Percentiles rank a stretch among this genome's conserved stretches.
Evolutionary conservation across 2,888 invertebrate genomes (phyloP).

Genomic region (Hyalella azteca): DNA sequence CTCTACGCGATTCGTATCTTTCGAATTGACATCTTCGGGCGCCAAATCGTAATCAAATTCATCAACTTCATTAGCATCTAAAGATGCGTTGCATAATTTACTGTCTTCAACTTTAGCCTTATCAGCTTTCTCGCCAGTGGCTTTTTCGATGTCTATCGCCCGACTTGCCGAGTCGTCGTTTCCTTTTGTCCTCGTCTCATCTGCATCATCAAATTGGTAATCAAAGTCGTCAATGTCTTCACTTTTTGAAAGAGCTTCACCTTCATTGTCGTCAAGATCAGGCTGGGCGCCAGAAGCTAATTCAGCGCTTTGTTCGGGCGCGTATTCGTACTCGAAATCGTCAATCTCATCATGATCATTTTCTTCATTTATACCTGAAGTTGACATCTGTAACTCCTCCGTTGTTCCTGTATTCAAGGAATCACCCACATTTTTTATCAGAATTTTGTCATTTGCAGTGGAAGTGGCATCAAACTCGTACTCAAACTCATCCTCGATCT

Average conservation of each 20-base stretch:
- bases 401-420: too few species aligned
- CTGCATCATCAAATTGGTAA: neutral
- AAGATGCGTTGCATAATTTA: too few species aligned
- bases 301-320: neutral
- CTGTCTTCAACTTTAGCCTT: neutral
- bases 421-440: too few species aligned
- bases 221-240: neutral
- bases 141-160: too few species aligned
- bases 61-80: neutral
- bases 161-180: neutral
- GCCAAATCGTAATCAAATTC: slow-evolving; percentile 22
- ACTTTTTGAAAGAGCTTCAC: too few species aligned
- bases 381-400: too few species aligned
- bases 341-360: neutral
- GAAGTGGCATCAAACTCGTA: slow-evolving; percentile 12
- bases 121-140: neutral
- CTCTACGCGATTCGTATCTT: too few species aligned
- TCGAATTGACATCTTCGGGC: neutral
- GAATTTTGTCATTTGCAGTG: neutral
- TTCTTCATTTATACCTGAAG: neutral
- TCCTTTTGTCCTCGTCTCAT: neutral
- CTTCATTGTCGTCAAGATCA: neutral
- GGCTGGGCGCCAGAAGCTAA: too few species aligned
- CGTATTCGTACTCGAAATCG: neutral
- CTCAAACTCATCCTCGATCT: neutral